A percentile compares a stretch with the other conserved stretches of the same genome.
Evolutionary conservation across 2,888 invertebrate species (phyloP).

Genomic region (Drosophila macrospina): DNA sequence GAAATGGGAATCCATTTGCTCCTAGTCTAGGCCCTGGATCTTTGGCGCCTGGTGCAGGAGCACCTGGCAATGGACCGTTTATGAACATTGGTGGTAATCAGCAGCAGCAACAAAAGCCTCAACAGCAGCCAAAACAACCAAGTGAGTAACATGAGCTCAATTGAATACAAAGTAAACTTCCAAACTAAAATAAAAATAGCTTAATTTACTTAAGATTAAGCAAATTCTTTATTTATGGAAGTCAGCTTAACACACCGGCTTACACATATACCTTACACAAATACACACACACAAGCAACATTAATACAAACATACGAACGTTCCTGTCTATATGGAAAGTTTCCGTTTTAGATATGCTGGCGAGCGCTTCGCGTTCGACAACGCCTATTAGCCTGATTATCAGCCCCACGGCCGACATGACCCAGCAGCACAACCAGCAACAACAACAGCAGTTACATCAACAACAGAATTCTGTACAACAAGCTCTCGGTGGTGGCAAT

Average conservation of each 20-base stretch:
- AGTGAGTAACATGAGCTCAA: slow-evolving; percentile 86
- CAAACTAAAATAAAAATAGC: slow-evolving; percentile 57
- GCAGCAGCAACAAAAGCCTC: slow-evolving; percentile 82
- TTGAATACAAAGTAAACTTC: neutral
- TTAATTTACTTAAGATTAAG: neutral
- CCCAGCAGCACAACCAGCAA: slow-evolving; percentile 83
- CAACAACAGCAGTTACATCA: slow-evolving; percentile 64
- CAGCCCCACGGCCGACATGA: slow-evolving; percentile 94
- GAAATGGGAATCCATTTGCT: slow-evolving; percentile 85
- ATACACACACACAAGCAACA: slow-evolving; percentile 9
- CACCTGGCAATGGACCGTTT: slow-evolving; percentile 84
- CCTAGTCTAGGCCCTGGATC: slow-evolving; percentile 83
- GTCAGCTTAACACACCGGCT: neutral
- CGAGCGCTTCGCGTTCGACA: slow-evolving; percentile 90
- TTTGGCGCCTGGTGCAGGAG: slow-evolving; percentile 81
- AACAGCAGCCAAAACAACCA: slow-evolving; percentile 87
- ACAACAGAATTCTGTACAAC: slow-evolving; percentile 71
- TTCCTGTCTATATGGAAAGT: slow-evolving; percentile 70
- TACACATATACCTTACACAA: neutral
- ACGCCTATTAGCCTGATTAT: slow-evolving; percentile 90
- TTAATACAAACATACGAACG: slow-evolving; percentile 24
- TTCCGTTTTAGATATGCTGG: slow-evolving; percentile 86
- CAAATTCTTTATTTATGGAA: slow-evolving; percentile 1
- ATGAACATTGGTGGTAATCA: slow-evolving; percentile 79
- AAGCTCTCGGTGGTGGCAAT: slow-evolving; percentile 81